phyloP scores from a whole-genome alignment of 2,113 vertebrate genomes.

The Craseonycteris thonglongyai region DNA sequence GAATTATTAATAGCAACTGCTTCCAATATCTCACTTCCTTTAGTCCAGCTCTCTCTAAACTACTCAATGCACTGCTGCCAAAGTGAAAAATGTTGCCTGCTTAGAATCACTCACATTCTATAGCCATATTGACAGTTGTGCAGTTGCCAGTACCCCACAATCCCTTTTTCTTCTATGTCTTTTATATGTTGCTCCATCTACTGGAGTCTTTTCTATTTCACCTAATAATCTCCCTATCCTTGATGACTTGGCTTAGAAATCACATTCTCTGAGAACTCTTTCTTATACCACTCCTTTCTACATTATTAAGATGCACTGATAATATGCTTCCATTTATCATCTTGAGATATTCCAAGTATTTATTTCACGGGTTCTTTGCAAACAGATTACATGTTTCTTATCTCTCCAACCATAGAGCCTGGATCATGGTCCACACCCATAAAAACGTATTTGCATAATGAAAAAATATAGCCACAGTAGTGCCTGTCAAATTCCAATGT shows the following conservation, averaged over 20 bases:
- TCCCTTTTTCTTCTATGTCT: not conserved
- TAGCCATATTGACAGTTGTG: too few relatives aligned
- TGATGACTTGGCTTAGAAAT: not conserved
- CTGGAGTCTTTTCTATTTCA: not conserved
- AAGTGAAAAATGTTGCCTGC: not conserved
- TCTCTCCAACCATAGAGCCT: not conserved
- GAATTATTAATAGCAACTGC: not conserved
- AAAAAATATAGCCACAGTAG: not conserved
- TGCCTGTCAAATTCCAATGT: not conserved
- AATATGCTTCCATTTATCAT: not conserved
- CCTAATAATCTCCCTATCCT: not conserved
- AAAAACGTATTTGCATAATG: not conserved
- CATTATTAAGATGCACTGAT: not conserved
- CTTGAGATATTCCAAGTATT: not conserved
- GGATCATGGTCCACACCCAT: not conserved
- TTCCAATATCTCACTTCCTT: not conserved
- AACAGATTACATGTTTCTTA: not conserved
- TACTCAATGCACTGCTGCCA: not conserved
- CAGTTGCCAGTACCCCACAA: not conserved
- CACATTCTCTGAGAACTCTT: not conserved
- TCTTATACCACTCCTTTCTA: not conserved
- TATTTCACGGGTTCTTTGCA: not conserved
- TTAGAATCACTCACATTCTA: not conserved
- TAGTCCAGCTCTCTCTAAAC: not conserved
- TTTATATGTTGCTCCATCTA: not conserved